A percentile compares a stretch with the other conserved stretches of the same genome.
These are phyloP conservation scores for Formica aserva DNA, from an alignment of 2,888 invertebrate genomes.

Conservation along the genomic window DNA sequence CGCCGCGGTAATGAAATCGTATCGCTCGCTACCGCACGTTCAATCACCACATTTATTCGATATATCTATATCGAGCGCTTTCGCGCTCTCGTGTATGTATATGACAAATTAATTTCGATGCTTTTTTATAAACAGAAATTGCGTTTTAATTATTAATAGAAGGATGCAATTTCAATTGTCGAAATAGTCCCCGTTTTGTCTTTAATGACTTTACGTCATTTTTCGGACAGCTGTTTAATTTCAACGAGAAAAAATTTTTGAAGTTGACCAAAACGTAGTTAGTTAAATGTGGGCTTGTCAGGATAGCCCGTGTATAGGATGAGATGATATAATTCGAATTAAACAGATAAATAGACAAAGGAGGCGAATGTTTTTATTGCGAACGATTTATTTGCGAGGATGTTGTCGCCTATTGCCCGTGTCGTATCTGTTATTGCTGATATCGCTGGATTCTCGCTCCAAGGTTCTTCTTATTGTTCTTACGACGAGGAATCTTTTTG, in stretches of 20 bases:
- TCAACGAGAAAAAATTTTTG: background rate
- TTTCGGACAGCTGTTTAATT: background rate
- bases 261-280: background rate
- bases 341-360: no score
- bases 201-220: background rate
- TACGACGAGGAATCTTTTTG: no score
- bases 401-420: no score
- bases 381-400: no score
- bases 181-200: background rate
- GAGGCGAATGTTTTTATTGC: no score
- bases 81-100: background rate
- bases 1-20: slow-evolving; percentile 64
- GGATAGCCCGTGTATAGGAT: no score
- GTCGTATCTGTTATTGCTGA: no score
- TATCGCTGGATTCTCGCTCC: no score
- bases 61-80: slow-evolving; percentile 1
- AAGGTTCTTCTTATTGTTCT: no score
- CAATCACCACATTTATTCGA: slow-evolving; percentile 40
- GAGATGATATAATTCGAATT: no score
- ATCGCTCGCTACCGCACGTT: slow-evolving; percentile 34
- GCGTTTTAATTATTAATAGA: background rate
- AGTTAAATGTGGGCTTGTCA: background rate
- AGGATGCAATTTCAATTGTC: background rate
- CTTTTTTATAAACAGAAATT: background rate
- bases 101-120: background rate